These are phyloP conservation scores for Corythoichthys haematopterus DNA, from an alignment of 2,113 vertebrate genomes.

Conservation along the genomic window DNA sequence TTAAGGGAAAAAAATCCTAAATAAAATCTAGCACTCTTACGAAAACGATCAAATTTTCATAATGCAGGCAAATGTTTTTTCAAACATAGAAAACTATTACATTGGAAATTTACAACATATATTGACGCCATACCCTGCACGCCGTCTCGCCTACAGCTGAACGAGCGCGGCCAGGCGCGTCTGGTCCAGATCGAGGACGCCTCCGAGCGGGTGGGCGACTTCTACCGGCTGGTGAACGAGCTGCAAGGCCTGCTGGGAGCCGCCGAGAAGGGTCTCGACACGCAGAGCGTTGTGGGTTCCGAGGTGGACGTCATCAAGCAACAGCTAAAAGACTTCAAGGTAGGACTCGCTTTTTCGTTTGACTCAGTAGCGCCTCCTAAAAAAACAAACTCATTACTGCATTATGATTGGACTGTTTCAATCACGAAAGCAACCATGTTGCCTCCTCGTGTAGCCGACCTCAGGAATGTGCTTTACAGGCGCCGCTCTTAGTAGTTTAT, in stretches of 20 bases:
- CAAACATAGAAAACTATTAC: too few relatives aligned
- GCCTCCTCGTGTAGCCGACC: not conserved
- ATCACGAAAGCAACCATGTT: not conserved
- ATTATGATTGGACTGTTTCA: not conserved
- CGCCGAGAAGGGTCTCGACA: conserved; percentile 79
- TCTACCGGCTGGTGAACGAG: conserved; percentile 79
- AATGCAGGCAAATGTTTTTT: too few relatives aligned
- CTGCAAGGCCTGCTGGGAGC: conserved; percentile 79
- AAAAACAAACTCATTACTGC: not conserved
- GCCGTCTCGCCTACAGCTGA: conserved; percentile 56
- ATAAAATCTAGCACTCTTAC: too few relatives aligned
- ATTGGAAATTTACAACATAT: too few relatives aligned
- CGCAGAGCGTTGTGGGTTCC: conserved; percentile 84
- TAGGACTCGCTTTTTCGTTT: conserved; percentile 52
- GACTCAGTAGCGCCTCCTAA: too few relatives aligned
- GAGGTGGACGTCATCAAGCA: conserved; percentile 94
- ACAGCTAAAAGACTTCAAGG: conserved; percentile 93
- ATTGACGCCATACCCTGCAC: too few relatives aligned
- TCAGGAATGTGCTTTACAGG: conserved; percentile 29
- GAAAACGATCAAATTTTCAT: too few relatives aligned
- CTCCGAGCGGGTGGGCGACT: conserved; percentile 78
- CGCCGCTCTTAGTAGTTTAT: conserved; percentile 19
- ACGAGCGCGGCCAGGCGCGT: conserved; percentile 80
- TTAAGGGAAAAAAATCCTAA: too few relatives aligned
- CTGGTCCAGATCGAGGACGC: conserved; percentile 83